Conservation (phyloP, 2,797 vertebrate genomes). For the Amazonetta brasiliensis region DNA sequence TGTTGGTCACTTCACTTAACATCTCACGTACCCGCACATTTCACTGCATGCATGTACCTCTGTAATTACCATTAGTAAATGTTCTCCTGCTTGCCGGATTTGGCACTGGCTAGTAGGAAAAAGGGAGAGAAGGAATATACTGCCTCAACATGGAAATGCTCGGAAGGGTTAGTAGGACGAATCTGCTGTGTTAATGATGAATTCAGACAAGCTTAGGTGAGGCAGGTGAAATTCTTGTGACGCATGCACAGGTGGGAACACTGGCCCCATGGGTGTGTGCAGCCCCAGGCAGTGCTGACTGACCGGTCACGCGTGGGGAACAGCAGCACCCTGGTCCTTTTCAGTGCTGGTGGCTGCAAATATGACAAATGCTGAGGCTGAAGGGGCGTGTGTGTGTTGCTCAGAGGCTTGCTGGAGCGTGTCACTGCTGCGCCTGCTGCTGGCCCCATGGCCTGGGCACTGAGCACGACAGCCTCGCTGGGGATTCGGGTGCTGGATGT, state of each 20-base stretch:
- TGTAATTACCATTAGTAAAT: neutral
- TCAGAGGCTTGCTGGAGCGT: too few species aligned
- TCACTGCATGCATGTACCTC: neutral
- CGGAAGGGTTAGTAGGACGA: neutral
- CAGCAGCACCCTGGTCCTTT: neutral
- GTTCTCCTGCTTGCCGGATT: neutral
- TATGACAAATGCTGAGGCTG: conserved; percentile 8
- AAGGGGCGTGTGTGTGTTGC: too few species aligned
- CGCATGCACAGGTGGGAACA: neutral
- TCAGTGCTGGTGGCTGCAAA: conserved; percentile 58
- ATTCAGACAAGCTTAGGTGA: neutral
- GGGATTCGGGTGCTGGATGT: too few species aligned
- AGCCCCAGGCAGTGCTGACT: neutral
- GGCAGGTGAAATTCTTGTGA: too few species aligned
- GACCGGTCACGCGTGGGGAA: rapidly evolving
- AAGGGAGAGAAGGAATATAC: neutral
- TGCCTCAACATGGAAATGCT: neutral
- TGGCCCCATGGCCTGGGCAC: too few species aligned
- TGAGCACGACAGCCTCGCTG: too few species aligned
- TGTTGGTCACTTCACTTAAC: neutral
- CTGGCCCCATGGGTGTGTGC: rapidly evolving
- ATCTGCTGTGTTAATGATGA: neutral
- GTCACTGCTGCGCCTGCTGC: too few species aligned
- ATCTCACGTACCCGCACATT: rapidly evolving
- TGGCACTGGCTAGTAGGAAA: neutral